Evolutionary conservation across 1,140 invertebrate genomes (phyloP), one percentile per base, ranked within the genome.

Genomic region (Drosophila cardini): DNA sequence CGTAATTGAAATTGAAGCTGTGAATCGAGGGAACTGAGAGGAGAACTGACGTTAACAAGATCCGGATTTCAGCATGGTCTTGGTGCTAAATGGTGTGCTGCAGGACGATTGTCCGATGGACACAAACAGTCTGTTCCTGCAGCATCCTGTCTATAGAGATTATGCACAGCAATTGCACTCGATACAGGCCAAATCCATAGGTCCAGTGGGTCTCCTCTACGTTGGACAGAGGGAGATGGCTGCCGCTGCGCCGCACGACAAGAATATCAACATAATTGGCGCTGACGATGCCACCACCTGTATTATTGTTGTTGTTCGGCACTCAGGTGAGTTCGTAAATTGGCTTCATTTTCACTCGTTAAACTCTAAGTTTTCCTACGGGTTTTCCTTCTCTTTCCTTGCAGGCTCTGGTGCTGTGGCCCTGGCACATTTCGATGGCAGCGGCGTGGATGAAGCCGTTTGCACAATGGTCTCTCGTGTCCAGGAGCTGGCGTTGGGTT

Each of bases 211-310:
- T 2, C 93, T 98, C 10, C 94, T 99, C 26, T 99, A 98, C 92
- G 96, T 99, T 2, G 95, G 94, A 46, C 97, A 98, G 91, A 93
- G 98, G 87, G 98, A 99, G 93, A 94, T 97, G 93, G 98, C 97
- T 8, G 96, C 96, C 10, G 97, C 97, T 4, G 94, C 96, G 45
- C 97, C 97, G 18, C 96, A 97, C 90, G 98, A 99, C 93, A 98
- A 97, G 94, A 97, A 97, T 91, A 95, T 98, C 42, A 96, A 93
- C 91, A 96, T 98, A 74, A 94, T 99, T 62, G 98, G 98, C 61
- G 97, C 97, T 68, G 98, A 99, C 92, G 98, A 98, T 93, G 96
- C 96, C 75, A 98, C 98, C 73, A 98, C 97, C 58, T 99, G 97
- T 93, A 96, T 98, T 85, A 97, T 98, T 86, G 95, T 97, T 48